Conservation (phyloP, 2,888 invertebrate species). For the Tiliacea aurago region DNA sequence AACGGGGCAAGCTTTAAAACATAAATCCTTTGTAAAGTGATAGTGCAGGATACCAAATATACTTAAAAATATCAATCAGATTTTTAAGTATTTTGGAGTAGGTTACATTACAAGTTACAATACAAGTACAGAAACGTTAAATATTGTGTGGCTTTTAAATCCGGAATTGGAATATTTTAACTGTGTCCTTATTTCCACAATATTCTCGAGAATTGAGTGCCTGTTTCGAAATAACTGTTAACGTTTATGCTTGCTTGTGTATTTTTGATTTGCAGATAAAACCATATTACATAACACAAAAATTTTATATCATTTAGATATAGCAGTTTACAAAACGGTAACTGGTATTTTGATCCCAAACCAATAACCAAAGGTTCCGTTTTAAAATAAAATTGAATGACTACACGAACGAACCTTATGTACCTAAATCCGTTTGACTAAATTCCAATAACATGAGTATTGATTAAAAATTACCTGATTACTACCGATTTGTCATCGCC, state of each 20-base stretch:
- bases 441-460: constrained; percentile 66
- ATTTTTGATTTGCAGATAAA: constrained; percentile 27
- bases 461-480: constrained; percentile 57
- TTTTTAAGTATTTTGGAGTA: neutral
- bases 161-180: neutral
- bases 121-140: no score
- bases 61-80: neutral
- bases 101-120: no score
- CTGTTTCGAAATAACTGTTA: neutral
- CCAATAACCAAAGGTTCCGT: constrained; percentile 24
- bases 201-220: neutral
- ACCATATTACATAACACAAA: constrained; percentile 4
- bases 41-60: neutral
- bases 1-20: neutral
- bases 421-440: constrained; percentile 48
- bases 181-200: neutral
- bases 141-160: neutral
- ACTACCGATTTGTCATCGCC: constrained; percentile 64
- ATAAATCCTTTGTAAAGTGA: neutral
- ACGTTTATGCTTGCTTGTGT: neutral
- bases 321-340: constrained; percentile 34
- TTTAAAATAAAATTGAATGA: constrained; percentile 31
- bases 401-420: constrained; percentile 6
- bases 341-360: constrained; percentile 1
- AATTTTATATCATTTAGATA: constrained; percentile 10